These are phyloP conservation scores for Protobothrops flavoviridis DNA, from an alignment of 2,113 vertebrate species.

Conservation along the genomic window DNA sequence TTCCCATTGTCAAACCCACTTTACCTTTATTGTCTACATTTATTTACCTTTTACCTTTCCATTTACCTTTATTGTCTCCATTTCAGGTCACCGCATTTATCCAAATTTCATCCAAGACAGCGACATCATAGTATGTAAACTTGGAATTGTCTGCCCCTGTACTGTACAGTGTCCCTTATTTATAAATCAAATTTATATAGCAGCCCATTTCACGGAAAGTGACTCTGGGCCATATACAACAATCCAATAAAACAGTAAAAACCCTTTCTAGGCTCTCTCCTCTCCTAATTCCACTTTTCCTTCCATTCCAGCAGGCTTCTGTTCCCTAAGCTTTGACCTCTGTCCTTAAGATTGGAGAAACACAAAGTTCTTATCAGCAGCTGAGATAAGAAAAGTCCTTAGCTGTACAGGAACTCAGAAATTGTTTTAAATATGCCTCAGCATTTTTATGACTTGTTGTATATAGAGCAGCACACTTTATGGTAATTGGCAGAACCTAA, in stretches of 20 bases:
- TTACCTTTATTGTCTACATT: background rate
- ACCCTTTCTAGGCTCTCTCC: background rate
- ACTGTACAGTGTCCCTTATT: background rate
- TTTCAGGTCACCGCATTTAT: background rate
- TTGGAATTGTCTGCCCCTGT: background rate
- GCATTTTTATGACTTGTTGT: background rate
- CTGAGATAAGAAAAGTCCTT: background rate
- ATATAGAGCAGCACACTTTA: background rate
- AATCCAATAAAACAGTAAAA: background rate
- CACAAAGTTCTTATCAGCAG: background rate
- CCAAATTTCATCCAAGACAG: background rate
- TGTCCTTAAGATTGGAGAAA: background rate
- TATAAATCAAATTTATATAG: background rate
- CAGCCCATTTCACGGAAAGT: background rate
- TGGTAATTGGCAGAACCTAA: background rate
- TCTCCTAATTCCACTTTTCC: background rate
- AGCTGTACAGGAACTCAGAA: background rate
- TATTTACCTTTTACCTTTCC: background rate
- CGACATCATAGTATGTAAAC: background rate
- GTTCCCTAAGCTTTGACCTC: background rate
- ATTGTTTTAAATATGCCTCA: background rate
- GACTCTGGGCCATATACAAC: background rate
- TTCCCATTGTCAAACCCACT: background rate
- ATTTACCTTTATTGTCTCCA: background rate
- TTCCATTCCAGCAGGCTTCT: background rate